Conservation (phyloP, 1,140 invertebrate species). For the Sesamia nonagrioides region DNA sequence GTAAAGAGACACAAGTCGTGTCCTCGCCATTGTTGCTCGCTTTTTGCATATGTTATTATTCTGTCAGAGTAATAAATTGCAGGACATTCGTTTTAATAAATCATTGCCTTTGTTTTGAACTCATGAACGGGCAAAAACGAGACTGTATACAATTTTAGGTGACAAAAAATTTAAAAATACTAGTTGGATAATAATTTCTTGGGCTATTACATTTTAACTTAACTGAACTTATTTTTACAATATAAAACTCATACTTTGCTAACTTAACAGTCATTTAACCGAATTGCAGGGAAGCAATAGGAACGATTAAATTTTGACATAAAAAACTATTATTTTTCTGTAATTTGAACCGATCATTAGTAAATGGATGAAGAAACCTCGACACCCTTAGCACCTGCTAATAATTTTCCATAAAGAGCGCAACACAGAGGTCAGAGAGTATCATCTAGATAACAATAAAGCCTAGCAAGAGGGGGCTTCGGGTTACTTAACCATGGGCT, state of each 20-base stretch:
- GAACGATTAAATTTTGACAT: no score
- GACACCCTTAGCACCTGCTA: not conserved
- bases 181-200: no score
- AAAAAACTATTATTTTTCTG: no score
- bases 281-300: no score
- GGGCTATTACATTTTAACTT: no score
- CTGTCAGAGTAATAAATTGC: slow-evolving; percentile 18
- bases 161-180: not conserved
- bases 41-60: slow-evolving; percentile 35
- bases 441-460: slow-evolving; percentile 19
- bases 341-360: not conserved
- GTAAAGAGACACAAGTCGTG: not conserved
- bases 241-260: no score
- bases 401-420: not conserved
- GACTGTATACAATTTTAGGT: not conserved
- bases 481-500: not conserved
- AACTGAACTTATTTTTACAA: no score
- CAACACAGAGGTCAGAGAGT: slow-evolving; percentile 4
- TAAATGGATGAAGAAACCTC: not conserved
- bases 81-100: slow-evolving; percentile 27
- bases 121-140: not conserved
- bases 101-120: not conserved
- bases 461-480: not conserved
- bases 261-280: no score
- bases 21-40: slow-evolving; percentile 18